Percentiles rank a stretch among this genome's conserved stretches.
phyloP scores from a whole-genome alignment of 2,888 invertebrate genomes.

The Drosophila nigritarsus region DNA sequence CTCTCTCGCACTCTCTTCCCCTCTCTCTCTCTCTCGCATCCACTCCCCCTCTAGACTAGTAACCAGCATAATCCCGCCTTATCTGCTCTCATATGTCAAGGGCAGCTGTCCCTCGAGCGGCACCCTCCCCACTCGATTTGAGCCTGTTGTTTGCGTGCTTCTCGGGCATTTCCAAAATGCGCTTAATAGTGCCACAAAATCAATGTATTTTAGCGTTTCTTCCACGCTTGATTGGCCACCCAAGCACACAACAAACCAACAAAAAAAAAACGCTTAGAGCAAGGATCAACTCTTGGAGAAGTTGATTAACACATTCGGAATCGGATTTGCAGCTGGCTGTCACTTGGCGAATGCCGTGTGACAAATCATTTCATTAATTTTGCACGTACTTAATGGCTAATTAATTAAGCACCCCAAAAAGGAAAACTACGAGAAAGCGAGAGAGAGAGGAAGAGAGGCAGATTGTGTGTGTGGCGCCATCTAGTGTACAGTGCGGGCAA shows the following conservation, averaged over 20 bases:
- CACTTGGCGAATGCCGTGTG: conserved; percentile 50
- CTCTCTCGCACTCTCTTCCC: not conserved
- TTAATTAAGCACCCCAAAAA: conserved; percentile 60
- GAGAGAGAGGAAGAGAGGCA: not conserved
- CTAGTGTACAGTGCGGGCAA: conserved; percentile 32
- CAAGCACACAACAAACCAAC: not conserved
- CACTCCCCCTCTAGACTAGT: not conserved
- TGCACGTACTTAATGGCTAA: conserved; percentile 73
- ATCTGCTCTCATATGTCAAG: conserved; percentile 57
- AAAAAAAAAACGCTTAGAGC: not conserved
- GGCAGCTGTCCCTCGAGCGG: conserved; percentile 41
- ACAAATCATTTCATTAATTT: conserved; percentile 79
- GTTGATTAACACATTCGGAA: conserved; percentile 65
- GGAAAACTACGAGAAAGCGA: not conserved
- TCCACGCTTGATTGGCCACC: conserved; percentile 63
- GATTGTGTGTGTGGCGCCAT: conserved; percentile 26
- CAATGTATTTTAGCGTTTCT: conserved; percentile 76
- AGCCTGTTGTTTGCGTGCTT: conserved; percentile 64
- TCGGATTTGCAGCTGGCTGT: conserved; percentile 37
- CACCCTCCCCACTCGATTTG: not conserved
- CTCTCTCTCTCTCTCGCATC: not conserved
- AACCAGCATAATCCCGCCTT: conserved; percentile 54
- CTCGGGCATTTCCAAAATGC: conserved; percentile 58
- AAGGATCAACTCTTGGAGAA: conserved; percentile 34
- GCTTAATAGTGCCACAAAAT: conserved; percentile 79